phyloP scores from a whole-genome alignment of 2,113 vertebrate genomes.

The Hassar affinis region DNA sequence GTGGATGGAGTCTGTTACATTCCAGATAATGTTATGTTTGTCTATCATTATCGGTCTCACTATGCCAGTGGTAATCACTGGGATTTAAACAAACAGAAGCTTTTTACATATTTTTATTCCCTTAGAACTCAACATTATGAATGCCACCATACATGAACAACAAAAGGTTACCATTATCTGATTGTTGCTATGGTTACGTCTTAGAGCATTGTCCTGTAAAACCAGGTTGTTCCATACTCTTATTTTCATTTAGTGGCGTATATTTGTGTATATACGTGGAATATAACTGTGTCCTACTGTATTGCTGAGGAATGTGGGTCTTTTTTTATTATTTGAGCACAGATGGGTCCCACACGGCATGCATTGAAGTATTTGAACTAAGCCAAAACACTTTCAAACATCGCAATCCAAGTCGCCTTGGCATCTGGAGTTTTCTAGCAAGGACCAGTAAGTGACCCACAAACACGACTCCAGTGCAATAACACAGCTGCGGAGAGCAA shows the following conservation, averaged over 20 bases:
- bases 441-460: conserved; percentile 32
- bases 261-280: not conserved
- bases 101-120: not conserved
- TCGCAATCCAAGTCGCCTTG: not conserved
- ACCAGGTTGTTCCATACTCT: not conserved
- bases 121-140: not conserved
- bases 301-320: not conserved
- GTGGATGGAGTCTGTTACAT: not conserved
- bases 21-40: not conserved
- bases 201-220: not conserved
- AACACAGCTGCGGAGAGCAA: conserved; percentile 52
- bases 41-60: not conserved
- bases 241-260: not conserved
- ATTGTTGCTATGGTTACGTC: not conserved
- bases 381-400: conserved; percentile 8
- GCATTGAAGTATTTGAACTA: not conserved
- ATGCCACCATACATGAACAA: not conserved
- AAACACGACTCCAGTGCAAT: conserved; percentile 32
- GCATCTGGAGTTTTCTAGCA: conserved; percentile 20
- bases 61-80: not conserved
- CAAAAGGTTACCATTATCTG: not conserved
- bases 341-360: not conserved
- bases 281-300: not conserved
- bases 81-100: not conserved
- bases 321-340: conserved; percentile 10